Percentiles rank a stretch among this genome's conserved stretches.
Evolutionary conservation across 2,113 vertebrate species (phyloP).

Genomic region (Albula goreensis): DNA sequence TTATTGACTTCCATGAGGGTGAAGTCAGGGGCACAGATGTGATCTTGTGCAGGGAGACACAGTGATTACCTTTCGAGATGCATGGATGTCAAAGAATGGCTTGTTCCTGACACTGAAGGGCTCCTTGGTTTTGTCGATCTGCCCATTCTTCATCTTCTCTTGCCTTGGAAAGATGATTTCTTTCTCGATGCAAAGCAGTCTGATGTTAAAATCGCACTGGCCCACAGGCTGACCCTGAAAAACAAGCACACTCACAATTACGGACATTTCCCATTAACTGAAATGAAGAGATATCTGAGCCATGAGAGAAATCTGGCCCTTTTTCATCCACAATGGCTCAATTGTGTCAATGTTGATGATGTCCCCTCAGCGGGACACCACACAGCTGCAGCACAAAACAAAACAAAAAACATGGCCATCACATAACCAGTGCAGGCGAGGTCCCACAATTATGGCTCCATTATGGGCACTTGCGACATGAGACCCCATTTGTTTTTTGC

Average conservation of each 20-base stretch:
- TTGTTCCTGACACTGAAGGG: slow-evolving; percentile 94
- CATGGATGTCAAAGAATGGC: slow-evolving; percentile 92
- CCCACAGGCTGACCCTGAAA: slow-evolving; percentile 92
- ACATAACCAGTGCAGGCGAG: not conserved
- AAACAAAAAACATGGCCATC: not conserved
- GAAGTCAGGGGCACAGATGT: not conserved
- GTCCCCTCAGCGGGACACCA: not conserved
- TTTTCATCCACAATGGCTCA: not conserved
- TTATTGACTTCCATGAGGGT: not conserved
- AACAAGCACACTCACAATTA: slow-evolving; percentile 44
- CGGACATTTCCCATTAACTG: not conserved
- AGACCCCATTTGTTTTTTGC: not conserved
- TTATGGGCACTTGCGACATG: not conserved
- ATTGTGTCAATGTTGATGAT: not conserved
- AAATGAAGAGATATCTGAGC: not conserved
- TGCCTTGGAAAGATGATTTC: slow-evolving; percentile 93
- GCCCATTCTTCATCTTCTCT: slow-evolving; percentile 93
- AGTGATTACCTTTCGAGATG: slow-evolving; percentile 86
- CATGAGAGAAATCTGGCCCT: not conserved
- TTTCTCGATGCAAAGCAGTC: slow-evolving; percentile 92
- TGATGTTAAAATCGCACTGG: slow-evolving; percentile 91
- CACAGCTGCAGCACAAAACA: not conserved
- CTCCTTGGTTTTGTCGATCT: slow-evolving; percentile 94
- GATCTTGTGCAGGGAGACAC: not conserved
- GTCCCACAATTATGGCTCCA: not conserved